Conservation (phyloP, 2,113 vertebrate genomes). For the Phalacrocorax pelagicus region DNA sequence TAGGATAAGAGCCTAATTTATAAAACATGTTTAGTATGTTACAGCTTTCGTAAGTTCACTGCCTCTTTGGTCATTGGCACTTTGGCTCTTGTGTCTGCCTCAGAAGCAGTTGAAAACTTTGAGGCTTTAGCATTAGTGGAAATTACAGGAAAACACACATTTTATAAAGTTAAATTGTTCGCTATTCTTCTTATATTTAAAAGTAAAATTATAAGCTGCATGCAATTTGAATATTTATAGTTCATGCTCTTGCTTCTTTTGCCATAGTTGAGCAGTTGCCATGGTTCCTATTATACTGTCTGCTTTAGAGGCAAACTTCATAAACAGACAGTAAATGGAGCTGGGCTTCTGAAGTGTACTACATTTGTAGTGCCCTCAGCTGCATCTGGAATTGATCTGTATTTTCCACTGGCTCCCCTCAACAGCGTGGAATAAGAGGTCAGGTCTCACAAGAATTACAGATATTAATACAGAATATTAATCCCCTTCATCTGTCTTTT, state of each 20-base stretch:
- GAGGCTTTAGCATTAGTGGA: background rate
- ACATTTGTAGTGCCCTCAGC: background rate
- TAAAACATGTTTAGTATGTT: background rate
- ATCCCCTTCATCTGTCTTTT: background rate
- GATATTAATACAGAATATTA: background rate
- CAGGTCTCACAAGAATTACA: background rate
- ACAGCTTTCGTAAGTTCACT: background rate
- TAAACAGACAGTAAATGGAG: background rate
- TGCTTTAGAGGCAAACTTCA: constrained; percentile 6
- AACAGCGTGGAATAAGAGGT: background rate
- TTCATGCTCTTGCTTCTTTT: background rate
- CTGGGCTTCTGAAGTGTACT: background rate
- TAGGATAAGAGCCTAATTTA: background rate
- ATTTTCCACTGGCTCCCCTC: background rate
- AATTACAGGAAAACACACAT: background rate
- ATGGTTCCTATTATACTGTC: constrained; percentile 21
- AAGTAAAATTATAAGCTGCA: background rate
- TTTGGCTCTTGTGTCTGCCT: background rate
- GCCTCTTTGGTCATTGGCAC: background rate
- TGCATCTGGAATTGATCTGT: background rate
- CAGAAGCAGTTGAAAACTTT: background rate
- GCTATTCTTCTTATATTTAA: background rate
- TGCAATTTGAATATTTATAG: constrained; percentile 32
- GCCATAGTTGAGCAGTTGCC: background rate
- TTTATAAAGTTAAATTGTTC: background rate